Evolutionary conservation across 2,888 invertebrate genomes (phyloP).

Genomic region (Chymomyza caudatula): DNA sequence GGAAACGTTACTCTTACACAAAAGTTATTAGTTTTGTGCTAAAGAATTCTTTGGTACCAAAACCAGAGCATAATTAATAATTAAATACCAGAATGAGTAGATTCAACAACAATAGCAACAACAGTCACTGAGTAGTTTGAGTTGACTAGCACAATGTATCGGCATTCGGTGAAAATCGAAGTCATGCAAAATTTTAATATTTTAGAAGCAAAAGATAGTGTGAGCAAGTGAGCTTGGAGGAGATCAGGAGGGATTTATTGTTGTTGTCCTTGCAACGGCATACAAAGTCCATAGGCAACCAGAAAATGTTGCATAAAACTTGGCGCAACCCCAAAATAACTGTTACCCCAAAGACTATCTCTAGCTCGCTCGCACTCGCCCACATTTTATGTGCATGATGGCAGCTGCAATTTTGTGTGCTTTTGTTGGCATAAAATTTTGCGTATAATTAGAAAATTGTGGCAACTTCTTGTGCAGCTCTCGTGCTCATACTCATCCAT

Average conservation of each 20-base stretch:
- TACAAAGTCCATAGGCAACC: slow-evolving; percentile 22
- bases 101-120: too few relatives aligned
- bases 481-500: not conserved
- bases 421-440: slow-evolving; percentile 70
- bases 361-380: slow-evolving; percentile 6
- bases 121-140: too few relatives aligned
- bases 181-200: slow-evolving; percentile 42
- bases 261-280: not conserved
- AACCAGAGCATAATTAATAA: too few relatives aligned
- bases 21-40: too few relatives aligned
- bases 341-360: slow-evolving; percentile 4
- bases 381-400: slow-evolving; percentile 7
- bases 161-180: slow-evolving; percentile 73
- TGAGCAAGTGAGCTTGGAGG: slow-evolving; percentile 40
- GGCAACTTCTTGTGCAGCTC: slow-evolving; percentile 51
- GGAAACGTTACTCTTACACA: too few relatives aligned
- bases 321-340: slow-evolving; percentile 31
- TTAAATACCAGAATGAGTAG: too few relatives aligned
- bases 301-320: slow-evolving; percentile 62
- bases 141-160: too few relatives aligned
- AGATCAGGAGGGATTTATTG: slow-evolving; percentile 20
- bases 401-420: slow-evolving; percentile 34
- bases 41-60: too few relatives aligned
- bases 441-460: slow-evolving; percentile 71
- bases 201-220: too few relatives aligned